Evolutionary conservation across 1,140 invertebrate genomes (phyloP), one percentile per base, ranked within the genome.

Genomic region (Eumeta japonica): DNA sequence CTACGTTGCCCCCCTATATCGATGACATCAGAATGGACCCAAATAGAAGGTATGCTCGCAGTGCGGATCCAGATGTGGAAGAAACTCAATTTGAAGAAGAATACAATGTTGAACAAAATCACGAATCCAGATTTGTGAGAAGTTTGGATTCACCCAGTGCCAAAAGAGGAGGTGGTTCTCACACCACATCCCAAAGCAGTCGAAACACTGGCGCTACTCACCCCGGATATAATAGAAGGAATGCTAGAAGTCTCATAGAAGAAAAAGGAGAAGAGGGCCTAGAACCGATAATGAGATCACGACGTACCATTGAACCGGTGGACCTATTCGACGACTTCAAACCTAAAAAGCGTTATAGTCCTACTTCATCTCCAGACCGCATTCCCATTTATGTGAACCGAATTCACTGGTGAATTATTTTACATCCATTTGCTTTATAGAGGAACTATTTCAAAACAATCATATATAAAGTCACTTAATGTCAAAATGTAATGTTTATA

Each of bases 201-300:
- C 38, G 48, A 3, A 41, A 60, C 34, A 58, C 53, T n/a, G 58
- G 52, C 5, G 41, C 47, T 3, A 57, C 55, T 14, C 49, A 60
- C 31, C 61, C 56, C 2, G 58, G 53, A 2, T 50, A 54, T 31
- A 62, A 64, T 31, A 58, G 61, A 11, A 52, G 57, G 11, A 63
- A 62, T 28, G 46, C 57, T 9, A 43, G 50, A 48, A n/a, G n/a
- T n/a, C n/a, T n/a, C n/a, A n/a, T n/a, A n/a, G n/a, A n/a, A 24
- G 20, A 7, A n/a, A n/a, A 24, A 7, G n/a, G n/a, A n/a, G 20
- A 24, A 7, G n/a, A 7, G 7, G n/a, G 20, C 7, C 20, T 24
- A 7, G 20, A 24, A 7, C 20, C 7, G 20, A 24, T 7, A 7
- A 7, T 7, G n/a, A 24, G 20, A 24, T 24, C 7, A 7, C 7